Percentiles rank a stretch among this genome's conserved stretches.
These are phyloP conservation scores for Bungarus multicinctus DNA, from an alignment of 2,113 vertebrate genomes.

Conservation along the genomic window DNA sequence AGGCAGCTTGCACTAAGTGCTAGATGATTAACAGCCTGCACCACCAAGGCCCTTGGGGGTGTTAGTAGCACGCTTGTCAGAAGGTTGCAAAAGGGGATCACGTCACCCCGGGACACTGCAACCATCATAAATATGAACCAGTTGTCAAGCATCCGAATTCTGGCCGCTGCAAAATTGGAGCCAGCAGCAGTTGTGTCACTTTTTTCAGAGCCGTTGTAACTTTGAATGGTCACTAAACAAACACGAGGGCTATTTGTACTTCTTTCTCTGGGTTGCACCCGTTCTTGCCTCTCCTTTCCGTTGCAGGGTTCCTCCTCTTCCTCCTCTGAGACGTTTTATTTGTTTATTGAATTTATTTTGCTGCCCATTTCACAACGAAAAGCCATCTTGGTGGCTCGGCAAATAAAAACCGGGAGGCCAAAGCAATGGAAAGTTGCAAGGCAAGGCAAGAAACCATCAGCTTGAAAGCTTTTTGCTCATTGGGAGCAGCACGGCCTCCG, in stretches of 20 bases:
- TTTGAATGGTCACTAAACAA: neutral
- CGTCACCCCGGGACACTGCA: too few species aligned
- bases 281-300: too few species aligned
- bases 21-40: too few species aligned
- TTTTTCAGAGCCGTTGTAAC: neutral
- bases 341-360: neutral
- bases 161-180: too few species aligned
- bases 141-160: neutral
- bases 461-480: slow-evolving; percentile 22
- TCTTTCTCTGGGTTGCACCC: neutral
- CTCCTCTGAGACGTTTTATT: neutral
- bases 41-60: too few species aligned
- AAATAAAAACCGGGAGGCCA: neutral
- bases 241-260: accelerated
- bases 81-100: neutral
- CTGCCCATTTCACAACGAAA: too few species aligned
- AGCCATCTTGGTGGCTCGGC: neutral
- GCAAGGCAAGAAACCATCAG: slow-evolving; percentile 6
- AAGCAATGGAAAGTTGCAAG: neutral
- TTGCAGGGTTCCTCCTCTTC: neutral
- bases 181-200: too few species aligned
- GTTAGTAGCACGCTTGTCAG: neutral
- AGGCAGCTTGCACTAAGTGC: too few species aligned
- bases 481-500: neutral
- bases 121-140: neutral